Evolutionary conservation across 2,113 vertebrate species (phyloP), one percentile per base, ranked within the genome.

Genomic region (Guaruba guarouba): DNA sequence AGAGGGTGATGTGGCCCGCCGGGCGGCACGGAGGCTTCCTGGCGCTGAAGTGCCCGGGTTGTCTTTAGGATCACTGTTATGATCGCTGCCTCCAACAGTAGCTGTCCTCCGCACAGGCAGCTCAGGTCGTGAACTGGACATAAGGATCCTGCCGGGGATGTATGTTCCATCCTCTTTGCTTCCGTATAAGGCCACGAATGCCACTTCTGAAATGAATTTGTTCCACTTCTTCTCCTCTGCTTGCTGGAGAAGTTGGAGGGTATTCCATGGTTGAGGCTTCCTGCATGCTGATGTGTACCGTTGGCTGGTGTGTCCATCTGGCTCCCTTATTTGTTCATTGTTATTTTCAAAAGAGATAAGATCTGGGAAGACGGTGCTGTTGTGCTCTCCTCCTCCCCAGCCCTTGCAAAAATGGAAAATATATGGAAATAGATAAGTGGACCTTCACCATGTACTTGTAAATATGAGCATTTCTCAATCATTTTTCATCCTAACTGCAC

Each of bases 111-210:
- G 57, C 54, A 41, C 14, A 64, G 71, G 14, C 11, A 88, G 61
- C 59, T 46, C 75, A 48, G 86, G 80, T 74, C 55, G 6, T 71
- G 67, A 82, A 48, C 82, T 76, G 90, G 69, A 69, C 41, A 4
- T 54, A 28, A 48, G 54, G 75, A 69, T 92, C 63, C 54, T 5
- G 17, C 86, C 9, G 12, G 39, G 35, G 10, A 1, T 93, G 80
- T 46, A 68, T 67, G 39, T 49, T 70, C 49, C 46, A 49, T 67
- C 68, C 74, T 82, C 62, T 82, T 67, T n/a, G 59, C 88, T 96
- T 95, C 93, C 91, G 91, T 93, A 84, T 87, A 92, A 85, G 92
- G 92, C 89, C 76, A 90, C 35, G 55, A 74, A 86, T 76, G 71
- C 52, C 85, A 67, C 93, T 96, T 96, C 71, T 70, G 90, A 88